Conservation (phyloP, 2,113 vertebrate genomes). For the Hippocampus zosterae region DNA sequence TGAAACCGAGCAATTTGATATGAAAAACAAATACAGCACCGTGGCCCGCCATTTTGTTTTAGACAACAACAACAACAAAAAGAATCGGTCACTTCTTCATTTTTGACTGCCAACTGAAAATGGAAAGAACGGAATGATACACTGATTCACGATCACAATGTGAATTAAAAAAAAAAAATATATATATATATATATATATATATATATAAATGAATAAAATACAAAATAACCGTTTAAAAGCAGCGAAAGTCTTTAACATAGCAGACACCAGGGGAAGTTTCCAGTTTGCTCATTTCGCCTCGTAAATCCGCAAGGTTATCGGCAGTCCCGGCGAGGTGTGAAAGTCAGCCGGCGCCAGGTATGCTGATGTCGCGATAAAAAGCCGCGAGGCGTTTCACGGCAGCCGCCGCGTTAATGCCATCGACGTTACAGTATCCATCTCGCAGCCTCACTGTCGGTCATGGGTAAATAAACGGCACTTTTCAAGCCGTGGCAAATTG, state of each 20-base stretch:
- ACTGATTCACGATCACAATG: no score
- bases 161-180: background rate
- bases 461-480: slow-evolving; percentile 63
- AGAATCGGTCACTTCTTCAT: no score
- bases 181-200: background rate
- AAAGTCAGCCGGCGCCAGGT: slow-evolving; percentile 56
- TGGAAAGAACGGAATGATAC: no score
- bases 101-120: no score
- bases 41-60: no score
- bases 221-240: background rate
- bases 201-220: background rate
- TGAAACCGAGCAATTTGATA: no score
- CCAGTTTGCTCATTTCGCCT: slow-evolving; percentile 39
- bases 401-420: slow-evolving; percentile 58
- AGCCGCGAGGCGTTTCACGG: slow-evolving; percentile 65
- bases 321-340: slow-evolving; percentile 47
- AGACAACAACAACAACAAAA: no score
- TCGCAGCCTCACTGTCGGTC: slow-evolving; percentile 44
- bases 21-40: no score
- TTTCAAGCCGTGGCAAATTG: slow-evolving; percentile 56
- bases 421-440: slow-evolving; percentile 57
- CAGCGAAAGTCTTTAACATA: slow-evolving; percentile 11
- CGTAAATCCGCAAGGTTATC: slow-evolving; percentile 65
- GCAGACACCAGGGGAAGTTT: slow-evolving; percentile 27
- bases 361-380: slow-evolving; percentile 63